Percentiles rank a stretch among this genome's conserved stretches.
Evolutionary conservation across 1,140 invertebrate genomes (phyloP).

Genomic region (Cherax quadricarinatus): DNA sequence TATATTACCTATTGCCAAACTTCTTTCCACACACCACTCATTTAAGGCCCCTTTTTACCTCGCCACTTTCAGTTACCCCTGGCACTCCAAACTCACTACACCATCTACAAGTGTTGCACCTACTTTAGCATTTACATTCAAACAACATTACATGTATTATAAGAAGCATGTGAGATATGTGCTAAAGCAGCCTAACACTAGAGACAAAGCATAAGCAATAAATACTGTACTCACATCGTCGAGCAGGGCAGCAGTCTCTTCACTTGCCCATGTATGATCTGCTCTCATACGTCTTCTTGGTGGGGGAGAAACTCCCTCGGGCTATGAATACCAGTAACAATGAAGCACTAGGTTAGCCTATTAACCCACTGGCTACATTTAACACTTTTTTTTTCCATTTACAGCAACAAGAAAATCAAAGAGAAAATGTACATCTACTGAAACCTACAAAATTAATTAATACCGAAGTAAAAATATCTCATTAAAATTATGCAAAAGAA

Average conservation of each 20-base stretch:
- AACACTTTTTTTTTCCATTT: neutral
- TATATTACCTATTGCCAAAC: no score
- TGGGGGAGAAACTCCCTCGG: constrained; percentile 18
- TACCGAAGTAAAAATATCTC: no score
- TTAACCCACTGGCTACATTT: neutral
- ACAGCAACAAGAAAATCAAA: neutral
- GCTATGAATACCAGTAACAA: constrained; percentile 26
- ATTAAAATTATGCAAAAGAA: no score
- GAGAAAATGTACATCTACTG: neutral
- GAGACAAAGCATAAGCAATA: neutral
- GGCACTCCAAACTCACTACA: no score
- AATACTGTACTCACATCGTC: constrained; percentile 16
- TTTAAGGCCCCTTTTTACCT: no score
- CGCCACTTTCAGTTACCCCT: no score
- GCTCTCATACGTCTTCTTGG: neutral
- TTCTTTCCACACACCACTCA: no score
- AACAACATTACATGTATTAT: no score
- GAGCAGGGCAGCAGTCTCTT: neutral
- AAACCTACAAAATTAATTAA: no score
- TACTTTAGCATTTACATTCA: no score
- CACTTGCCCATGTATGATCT: constrained; percentile 7
- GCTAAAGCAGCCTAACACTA: neutral
- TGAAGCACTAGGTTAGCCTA: constrained; percentile 6
- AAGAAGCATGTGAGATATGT: no score
- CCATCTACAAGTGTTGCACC: no score